Evolutionary conservation across 2,888 invertebrate genomes (phyloP).

Genomic region (Tenodera sinensis): DNA sequence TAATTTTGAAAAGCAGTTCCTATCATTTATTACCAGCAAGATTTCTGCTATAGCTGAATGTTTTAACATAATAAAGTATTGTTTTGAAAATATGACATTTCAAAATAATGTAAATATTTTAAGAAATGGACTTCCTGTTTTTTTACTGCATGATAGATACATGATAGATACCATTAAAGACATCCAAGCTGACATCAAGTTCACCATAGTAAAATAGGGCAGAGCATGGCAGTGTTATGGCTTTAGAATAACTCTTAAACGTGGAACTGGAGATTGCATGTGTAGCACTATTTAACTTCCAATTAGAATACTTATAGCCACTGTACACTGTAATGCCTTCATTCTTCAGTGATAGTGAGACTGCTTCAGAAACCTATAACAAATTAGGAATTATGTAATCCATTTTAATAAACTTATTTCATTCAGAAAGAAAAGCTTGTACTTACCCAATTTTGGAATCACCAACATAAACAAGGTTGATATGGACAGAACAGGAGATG

Average conservation of each 20-base stretch:
- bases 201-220: constrained; percentile 56
- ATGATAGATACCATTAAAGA: neutral
- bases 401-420: neutral
- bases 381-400: neutral
- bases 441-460: no score
- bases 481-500: no score
- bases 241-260: constrained; percentile 50
- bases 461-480: no score
- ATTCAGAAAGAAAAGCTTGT: no score
- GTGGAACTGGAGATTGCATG: constrained; percentile 45
- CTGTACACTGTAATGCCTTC: constrained; percentile 49
- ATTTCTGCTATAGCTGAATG: no score
- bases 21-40: no score
- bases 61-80: no score
- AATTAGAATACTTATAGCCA: constrained; percentile 54
- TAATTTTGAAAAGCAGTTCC: no score
- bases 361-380: constrained; percentile 51
- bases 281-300: constrained; percentile 44
- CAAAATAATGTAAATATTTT: no score
- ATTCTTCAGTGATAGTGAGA: constrained; percentile 45
- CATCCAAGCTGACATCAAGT: neutral
- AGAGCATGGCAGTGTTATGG: constrained; percentile 49
- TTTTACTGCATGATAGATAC: no score
- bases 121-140: no score
- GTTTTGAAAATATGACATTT: no score